Conservation (phyloP, 2,888 invertebrate genomes). For the Stenoptilia bipunctidactyla region DNA sequence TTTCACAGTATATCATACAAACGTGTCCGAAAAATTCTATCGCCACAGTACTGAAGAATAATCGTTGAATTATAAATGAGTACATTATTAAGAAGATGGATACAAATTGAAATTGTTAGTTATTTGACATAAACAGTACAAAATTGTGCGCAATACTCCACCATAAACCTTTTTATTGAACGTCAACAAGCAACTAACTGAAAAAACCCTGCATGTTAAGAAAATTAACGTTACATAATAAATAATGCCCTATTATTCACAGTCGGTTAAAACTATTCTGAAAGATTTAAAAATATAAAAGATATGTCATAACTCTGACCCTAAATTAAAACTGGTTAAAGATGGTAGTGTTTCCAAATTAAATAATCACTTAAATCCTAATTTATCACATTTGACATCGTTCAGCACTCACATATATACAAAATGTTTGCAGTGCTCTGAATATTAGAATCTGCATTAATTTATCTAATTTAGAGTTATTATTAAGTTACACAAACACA, state of each 20-base stretch:
- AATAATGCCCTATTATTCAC: constrained; percentile 54
- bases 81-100: too few relatives aligned
- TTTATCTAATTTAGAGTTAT: constrained; percentile 37
- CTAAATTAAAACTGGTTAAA: constrained; percentile 20
- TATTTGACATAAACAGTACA: constrained; percentile 32
- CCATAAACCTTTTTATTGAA: not conserved
- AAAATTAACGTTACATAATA: constrained; percentile 17
- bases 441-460: constrained; percentile 51
- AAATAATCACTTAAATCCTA: constrained; percentile 49
- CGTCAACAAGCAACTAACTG: constrained; percentile 2
- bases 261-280: constrained; percentile 28
- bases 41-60: too few relatives aligned
- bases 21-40: too few relatives aligned
- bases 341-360: constrained; percentile 12
- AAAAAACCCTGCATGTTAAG: not conserved
- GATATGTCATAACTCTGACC: constrained; percentile 25
- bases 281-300: constrained; percentile 21
- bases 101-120: too few relatives aligned
- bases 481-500: constrained; percentile 55
- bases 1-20: too few relatives aligned
- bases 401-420: constrained; percentile 57
- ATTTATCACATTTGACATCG: constrained; percentile 67
- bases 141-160: constrained; percentile 54
- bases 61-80: too few relatives aligned
- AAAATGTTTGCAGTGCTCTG: constrained; percentile 51